phyloP scores from a whole-genome alignment of 2,113 vertebrate species.

The Artemisiospiza belli region DNA sequence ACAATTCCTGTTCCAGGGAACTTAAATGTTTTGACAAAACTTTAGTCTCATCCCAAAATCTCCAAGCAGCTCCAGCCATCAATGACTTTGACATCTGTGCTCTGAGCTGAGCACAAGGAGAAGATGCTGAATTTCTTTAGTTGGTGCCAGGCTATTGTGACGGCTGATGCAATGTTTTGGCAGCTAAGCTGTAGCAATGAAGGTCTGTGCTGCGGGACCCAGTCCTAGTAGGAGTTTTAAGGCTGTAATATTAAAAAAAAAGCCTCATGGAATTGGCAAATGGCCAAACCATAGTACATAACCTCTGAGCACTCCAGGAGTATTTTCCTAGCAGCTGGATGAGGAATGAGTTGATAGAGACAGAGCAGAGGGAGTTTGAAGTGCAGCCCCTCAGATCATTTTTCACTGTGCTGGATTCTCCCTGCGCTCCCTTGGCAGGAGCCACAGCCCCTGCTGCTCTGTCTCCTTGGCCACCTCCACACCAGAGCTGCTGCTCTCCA shows the following conservation, averaged over 20 bases:
- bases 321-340: neutral
- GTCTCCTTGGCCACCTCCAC: neutral
- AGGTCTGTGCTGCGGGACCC: neutral
- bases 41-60: neutral
- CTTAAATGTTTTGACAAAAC: neutral
- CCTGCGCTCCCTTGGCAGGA: neutral
- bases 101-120: neutral
- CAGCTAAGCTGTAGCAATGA: neutral
- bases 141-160: neutral
- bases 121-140: neutral
- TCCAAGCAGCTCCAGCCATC: neutral
- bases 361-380: neutral
- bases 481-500: rapidly evolving
- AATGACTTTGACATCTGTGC: neutral
- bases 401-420: neutral
- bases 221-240: neutral
- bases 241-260: neutral
- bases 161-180: slow-evolving; percentile 37
- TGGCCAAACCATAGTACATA: neutral
- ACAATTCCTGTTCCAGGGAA: neutral
- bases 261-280: neutral
- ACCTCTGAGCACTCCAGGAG: slow-evolving; percentile 29
- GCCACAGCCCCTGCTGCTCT: neutral
- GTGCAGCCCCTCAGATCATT: neutral
- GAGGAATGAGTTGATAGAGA: slow-evolving; percentile 37